Base-by-base conservation (phyloP, 1,140 invertebrate species). In the Platyura marginata region DNA sequence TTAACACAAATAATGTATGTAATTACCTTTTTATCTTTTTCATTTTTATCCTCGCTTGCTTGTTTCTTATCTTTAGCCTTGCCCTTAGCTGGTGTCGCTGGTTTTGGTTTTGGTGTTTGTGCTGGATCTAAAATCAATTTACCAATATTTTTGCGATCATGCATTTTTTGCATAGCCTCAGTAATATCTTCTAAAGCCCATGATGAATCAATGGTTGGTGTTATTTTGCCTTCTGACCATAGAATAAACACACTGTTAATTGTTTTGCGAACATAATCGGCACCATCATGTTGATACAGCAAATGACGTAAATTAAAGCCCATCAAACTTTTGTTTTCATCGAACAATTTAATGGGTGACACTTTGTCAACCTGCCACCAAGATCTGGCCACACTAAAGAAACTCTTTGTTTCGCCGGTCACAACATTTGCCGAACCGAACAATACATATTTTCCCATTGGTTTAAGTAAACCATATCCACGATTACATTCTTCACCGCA, bases 121-220 rank as follows among this genome's bases (percentile, higher is more conserved):
- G 71, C 74, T 18, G 83, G 82, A 59, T 89, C 83, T 40, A 92
- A 59, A 19, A 90, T 70, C 13, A 91, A 73, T 65, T 90, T 91
- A 11, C 87, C 88, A 54, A 91, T 75, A 61, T 91, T 91, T 61
- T 87, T 88, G 51, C 85, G 74, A 51, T 91, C 85, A 59, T 90
- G 85, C 74, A 92, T 81, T 59, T 29, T 29, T 29, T 29, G 25
- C 25, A 29, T 29, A 29, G 25, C 25, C 6, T 29, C 25, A 70
- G 75, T 68, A 63, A 84, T 80, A 58, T 90, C 84, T 64, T 90
- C 86, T 33, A 90, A 68, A 11, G 84, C 82, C 76, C 80, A 89
- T 25, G 75, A 78, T 23, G 83, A 88, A 63, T 92, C 86, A 13
- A 90, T 70, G 6, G 79, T 65, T 1, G 86, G 85, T 52, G 81